These are phyloP conservation scores for Sweltsa coloradensis DNA, from an alignment of 1,140 invertebrate species.

Conservation along the genomic window DNA sequence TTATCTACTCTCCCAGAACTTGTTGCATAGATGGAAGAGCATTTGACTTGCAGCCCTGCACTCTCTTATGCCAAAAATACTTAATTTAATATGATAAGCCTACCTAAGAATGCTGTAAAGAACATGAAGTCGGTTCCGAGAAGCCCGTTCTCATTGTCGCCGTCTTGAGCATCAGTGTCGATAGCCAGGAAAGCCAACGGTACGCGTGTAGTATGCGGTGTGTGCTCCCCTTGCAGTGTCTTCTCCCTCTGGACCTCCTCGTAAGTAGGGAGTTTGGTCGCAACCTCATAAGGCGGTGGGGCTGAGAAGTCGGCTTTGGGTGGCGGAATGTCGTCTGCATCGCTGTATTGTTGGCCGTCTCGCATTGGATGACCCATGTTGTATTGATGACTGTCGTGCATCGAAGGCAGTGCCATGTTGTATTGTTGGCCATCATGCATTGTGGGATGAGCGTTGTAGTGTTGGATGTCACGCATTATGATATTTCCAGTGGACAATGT, in stretches of 20 bases:
- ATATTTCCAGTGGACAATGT: too few species aligned
- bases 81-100: slow-evolving; percentile 18
- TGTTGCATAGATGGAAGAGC: too few species aligned
- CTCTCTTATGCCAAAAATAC: too few species aligned
- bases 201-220: slow-evolving; percentile 22
- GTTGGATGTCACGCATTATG: too few species aligned
- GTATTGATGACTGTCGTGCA: too few species aligned
- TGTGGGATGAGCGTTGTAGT: too few species aligned
- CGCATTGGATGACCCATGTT: too few species aligned
- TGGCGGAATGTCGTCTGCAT: slow-evolving; percentile 47
- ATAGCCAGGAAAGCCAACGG: slow-evolving; percentile 58
- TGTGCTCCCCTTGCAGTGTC: slow-evolving; percentile 55
- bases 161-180: slow-evolving; percentile 50
- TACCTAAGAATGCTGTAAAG: slow-evolving; percentile 73
- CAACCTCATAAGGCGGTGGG: slow-evolving; percentile 72
- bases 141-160: slow-evolving; percentile 55
- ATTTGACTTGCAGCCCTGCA: too few species aligned
- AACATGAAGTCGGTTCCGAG: slow-evolving; percentile 83
- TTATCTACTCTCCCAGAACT: too few species aligned
- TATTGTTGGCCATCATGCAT: too few species aligned
- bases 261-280: slow-evolving; percentile 70
- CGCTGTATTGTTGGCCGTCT: too few species aligned
- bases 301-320: slow-evolving; percentile 70
- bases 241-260: slow-evolving; percentile 83
- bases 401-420: too few species aligned